Conservation (phyloP, 2,888 invertebrate species). For the Sepiola atlantica region DNA sequence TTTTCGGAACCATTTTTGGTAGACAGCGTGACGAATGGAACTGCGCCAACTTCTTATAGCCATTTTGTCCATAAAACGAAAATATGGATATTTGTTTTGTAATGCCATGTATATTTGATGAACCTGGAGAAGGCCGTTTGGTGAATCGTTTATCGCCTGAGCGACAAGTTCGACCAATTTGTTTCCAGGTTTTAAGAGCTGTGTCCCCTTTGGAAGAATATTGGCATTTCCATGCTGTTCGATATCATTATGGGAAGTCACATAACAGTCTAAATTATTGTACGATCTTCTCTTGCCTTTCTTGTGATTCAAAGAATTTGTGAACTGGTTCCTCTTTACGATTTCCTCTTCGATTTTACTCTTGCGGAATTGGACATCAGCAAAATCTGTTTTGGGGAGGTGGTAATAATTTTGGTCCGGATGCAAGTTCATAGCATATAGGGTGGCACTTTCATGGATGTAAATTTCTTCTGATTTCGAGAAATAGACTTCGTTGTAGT, state of each 20-base stretch:
- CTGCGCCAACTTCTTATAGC: slow-evolving; percentile 68
- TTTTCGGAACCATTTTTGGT: slow-evolving; percentile 69
- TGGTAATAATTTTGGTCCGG: slow-evolving; percentile 60
- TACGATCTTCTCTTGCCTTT: slow-evolving; percentile 61
- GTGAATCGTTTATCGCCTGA: slow-evolving; percentile 63
- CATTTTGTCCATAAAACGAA: slow-evolving; percentile 65
- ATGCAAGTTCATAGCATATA: slow-evolving; percentile 58
- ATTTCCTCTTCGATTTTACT: not conserved
- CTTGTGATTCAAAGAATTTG: slow-evolving; percentile 50
- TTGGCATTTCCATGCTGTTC: slow-evolving; percentile 60
- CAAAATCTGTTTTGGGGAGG: slow-evolving; percentile 50
- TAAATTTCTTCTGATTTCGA: slow-evolving; percentile 59
- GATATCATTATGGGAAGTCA: slow-evolving; percentile 55
- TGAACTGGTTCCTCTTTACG: not conserved
- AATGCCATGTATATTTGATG: slow-evolving; percentile 67
- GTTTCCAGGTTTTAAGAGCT: slow-evolving; percentile 62
- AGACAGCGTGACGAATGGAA: slow-evolving; percentile 67
- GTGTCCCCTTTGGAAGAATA: slow-evolving; percentile 63
- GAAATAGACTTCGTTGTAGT: not conserved
- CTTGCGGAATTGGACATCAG: not conserved
- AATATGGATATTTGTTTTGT: slow-evolving; percentile 67
- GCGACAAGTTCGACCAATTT: slow-evolving; percentile 69
- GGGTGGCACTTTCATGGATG: slow-evolving; percentile 64
- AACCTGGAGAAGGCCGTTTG: slow-evolving; percentile 68
- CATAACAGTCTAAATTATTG: slow-evolving; percentile 60